These are phyloP conservation scores for Macrophya annulata DNA, from an alignment of 2,888 invertebrate genomes.

Conservation along the genomic window DNA sequence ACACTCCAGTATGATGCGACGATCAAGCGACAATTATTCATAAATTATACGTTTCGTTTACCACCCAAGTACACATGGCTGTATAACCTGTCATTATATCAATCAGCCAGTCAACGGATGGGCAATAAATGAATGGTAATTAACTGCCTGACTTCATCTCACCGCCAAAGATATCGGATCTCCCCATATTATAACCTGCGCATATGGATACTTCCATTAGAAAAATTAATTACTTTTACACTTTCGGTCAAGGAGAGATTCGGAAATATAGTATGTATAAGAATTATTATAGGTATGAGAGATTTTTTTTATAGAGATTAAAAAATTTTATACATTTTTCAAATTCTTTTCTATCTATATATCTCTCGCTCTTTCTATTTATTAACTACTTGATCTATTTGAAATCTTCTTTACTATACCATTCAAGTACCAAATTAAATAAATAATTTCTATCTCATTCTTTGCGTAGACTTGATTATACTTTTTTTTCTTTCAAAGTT, in stretches of 20 bases:
- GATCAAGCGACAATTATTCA: constrained; percentile 44
- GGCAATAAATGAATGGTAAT: constrained; percentile 61
- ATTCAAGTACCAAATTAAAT: background rate
- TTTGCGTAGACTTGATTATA: background rate
- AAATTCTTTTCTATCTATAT: background rate
- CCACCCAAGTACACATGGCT: constrained; percentile 33
- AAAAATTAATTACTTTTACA: constrained; percentile 26
- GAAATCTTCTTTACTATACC: background rate
- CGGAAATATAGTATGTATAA: background rate
- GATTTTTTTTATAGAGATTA: background rate
- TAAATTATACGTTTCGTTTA: constrained; percentile 50
- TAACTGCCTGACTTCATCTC: constrained; percentile 62
- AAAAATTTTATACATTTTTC: background rate
- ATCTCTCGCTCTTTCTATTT: background rate
- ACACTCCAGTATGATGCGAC: background rate
- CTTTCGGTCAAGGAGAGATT: background rate
- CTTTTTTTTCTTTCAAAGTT: background rate
- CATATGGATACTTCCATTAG: constrained; percentile 12
- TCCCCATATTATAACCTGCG: background rate
- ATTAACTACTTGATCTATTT: background rate
- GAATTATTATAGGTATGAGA: too few relatives aligned
- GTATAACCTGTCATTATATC: constrained; percentile 51
- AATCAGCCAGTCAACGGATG: constrained; percentile 49
- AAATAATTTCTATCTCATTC: background rate
- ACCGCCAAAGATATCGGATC: constrained; percentile 55